These are phyloP conservation scores for Callyntrura guangdongensis DNA, from an alignment of 2,888 invertebrate species.

Conservation along the genomic window DNA sequence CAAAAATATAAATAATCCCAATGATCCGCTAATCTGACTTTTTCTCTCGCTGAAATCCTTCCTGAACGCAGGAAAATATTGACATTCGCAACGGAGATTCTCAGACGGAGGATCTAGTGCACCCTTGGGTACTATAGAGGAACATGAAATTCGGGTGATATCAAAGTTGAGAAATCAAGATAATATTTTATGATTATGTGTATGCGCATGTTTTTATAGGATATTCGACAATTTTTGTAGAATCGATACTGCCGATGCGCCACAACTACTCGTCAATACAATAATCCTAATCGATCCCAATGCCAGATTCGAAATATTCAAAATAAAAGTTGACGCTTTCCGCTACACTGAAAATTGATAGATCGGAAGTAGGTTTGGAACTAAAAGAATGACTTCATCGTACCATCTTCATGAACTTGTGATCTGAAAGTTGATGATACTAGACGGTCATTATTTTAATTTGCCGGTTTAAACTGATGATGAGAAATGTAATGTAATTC, in stretches of 20 bases:
- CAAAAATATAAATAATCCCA: conserved; percentile 83
- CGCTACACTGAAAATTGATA: conserved; percentile 6
- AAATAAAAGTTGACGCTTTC: conserved; percentile 49
- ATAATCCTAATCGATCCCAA: conserved; percentile 58
- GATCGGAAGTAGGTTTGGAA: conserved; percentile 57
- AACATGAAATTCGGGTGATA: conserved; percentile 63
- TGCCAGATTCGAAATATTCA: conserved; percentile 27
- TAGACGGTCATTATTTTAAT: not conserved
- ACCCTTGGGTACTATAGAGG: conserved; percentile 66
- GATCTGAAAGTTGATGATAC: not conserved
- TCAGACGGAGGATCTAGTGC: conserved; percentile 58
- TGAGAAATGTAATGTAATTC: too few relatives aligned
- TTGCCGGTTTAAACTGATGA: conserved; percentile 36
- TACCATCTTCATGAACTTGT: not conserved
- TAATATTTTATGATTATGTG: conserved; percentile 61
- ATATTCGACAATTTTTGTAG: conserved; percentile 59
- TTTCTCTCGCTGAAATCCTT: conserved; percentile 28
- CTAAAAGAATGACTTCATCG: conserved; percentile 1
- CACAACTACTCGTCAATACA: conserved; percentile 27
- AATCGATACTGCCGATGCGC: conserved; percentile 54
- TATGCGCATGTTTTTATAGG: conserved; percentile 53
- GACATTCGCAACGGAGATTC: conserved; percentile 46
- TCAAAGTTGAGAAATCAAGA: conserved; percentile 73
- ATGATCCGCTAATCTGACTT: conserved; percentile 78
- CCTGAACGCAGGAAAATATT: conserved; percentile 48